These are phyloP conservation scores for Bradysia coprophila DNA, from an alignment of 1,140 invertebrate genomes.

Conservation along the genomic window DNA sequence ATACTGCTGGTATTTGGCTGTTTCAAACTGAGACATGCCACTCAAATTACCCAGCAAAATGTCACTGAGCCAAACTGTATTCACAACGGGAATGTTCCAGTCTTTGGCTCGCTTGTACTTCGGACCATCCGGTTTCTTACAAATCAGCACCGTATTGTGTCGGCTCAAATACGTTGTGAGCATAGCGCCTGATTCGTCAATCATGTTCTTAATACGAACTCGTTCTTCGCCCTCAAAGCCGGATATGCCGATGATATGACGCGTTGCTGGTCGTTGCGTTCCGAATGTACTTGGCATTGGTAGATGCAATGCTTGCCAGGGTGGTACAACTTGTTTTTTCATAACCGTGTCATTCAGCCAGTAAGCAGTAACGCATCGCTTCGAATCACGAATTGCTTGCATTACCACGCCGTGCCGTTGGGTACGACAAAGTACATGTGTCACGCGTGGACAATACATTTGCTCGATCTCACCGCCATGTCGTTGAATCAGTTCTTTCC, in stretches of 20 bases:
- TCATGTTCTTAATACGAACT: conserved; percentile 58
- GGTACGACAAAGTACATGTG: conserved; percentile 80
- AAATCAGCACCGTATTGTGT: conserved; percentile 52
- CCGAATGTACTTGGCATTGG: conserved; percentile 69
- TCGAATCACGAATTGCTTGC: conserved; percentile 55
- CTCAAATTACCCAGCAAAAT: conserved; percentile 76
- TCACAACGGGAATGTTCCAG: conserved; percentile 75
- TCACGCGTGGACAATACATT: conserved; percentile 65
- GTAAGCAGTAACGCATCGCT: conserved; percentile 77
- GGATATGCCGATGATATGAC: conserved; percentile 58
- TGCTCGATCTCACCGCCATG: conserved; percentile 80
- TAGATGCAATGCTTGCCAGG: conserved; percentile 82
- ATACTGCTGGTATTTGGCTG: conserved; percentile 76
- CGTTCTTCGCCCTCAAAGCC: conserved; percentile 78
- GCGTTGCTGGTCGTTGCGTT: conserved; percentile 37
- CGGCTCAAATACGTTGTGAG: conserved; percentile 51
- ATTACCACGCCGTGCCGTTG: conserved; percentile 76
- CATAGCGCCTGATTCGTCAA: conserved; percentile 71
- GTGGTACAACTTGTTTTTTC: conserved; percentile 67
- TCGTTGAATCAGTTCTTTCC: conserved; percentile 67
- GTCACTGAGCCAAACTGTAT: conserved; percentile 85
- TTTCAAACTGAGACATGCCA: conserved; percentile 61
- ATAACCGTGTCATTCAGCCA: conserved; percentile 85
- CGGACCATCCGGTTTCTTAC: conserved; percentile 59
- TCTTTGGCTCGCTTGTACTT: conserved; percentile 83